These are phyloP conservation scores for Aproaerema taeniolella DNA, from an alignment of 2,888 invertebrate genomes.

Conservation along the genomic window DNA sequence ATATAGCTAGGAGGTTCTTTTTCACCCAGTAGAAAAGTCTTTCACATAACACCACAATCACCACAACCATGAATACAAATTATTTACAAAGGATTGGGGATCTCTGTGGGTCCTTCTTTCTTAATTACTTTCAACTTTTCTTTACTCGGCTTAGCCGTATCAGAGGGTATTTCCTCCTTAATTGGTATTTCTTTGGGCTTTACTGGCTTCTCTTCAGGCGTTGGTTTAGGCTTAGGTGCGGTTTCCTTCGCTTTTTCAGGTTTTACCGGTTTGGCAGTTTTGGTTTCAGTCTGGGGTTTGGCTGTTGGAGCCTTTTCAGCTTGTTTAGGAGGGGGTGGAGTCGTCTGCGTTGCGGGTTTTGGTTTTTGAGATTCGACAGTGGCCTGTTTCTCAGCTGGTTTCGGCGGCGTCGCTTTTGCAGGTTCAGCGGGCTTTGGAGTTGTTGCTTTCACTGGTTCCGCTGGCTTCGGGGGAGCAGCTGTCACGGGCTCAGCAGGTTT, in stretches of 20 bases:
- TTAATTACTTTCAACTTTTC: constrained; percentile 79
- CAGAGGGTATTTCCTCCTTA: constrained; percentile 71
- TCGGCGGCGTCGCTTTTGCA: neutral
- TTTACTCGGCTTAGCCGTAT: constrained; percentile 69
- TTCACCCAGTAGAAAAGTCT: too few relatives aligned
- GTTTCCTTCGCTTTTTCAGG: neutral
- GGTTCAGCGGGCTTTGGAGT: constrained; percentile 13
- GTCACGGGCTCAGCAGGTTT: too few relatives aligned
- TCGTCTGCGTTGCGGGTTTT: neutral
- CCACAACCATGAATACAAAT: neutral
- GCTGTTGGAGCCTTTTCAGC: neutral
- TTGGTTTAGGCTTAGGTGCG: neutral
- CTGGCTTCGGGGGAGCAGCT: constrained; percentile 4
- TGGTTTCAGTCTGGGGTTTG: neutral
- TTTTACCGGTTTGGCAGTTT: neutral
- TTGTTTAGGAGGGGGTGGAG: neutral
- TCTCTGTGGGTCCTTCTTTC: constrained; percentile 72
- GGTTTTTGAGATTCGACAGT: neutral
- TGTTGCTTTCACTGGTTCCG: constrained; percentile 10
- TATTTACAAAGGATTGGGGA: constrained; percentile 51
- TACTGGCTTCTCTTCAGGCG: constrained; percentile 12
- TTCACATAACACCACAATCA: neutral
- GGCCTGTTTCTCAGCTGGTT: neutral
- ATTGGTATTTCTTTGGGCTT: constrained; percentile 61
- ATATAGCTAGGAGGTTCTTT: too few relatives aligned